Conservation (phyloP, 2,113 vertebrate genomes). For the Speoplatyrhinus poulsoni region DNA sequence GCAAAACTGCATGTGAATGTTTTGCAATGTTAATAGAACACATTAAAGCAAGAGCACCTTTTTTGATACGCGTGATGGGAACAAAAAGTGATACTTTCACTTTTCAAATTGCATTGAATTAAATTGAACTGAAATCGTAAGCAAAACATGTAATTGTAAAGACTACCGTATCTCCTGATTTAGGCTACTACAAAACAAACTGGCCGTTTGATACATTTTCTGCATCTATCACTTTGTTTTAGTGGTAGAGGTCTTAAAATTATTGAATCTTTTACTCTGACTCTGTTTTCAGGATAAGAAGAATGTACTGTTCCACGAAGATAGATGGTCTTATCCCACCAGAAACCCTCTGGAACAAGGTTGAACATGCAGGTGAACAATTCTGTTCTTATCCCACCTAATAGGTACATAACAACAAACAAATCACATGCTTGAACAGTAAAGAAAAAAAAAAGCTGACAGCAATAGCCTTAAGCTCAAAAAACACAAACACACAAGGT, state of each 20-base stretch:
- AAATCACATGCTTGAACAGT: background rate
- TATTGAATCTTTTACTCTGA: background rate
- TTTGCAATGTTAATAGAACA: conserved; percentile 45
- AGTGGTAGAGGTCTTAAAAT: background rate
- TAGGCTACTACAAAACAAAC: no score
- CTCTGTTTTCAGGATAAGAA: conserved; percentile 49
- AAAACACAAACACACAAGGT: background rate
- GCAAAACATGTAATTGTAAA: background rate
- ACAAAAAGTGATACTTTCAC: no score
- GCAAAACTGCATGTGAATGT: conserved; percentile 28
- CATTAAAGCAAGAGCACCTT: conserved; percentile 41
- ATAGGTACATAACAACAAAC: conserved; percentile 24
- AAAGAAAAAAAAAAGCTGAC: conserved; percentile 20
- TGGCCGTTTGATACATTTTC: no score
- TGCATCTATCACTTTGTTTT: conserved; percentile 7
- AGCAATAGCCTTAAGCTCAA: conserved; percentile 2
- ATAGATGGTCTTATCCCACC: conserved; percentile 12
- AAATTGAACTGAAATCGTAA: no score
- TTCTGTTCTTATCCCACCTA: conserved; percentile 21
- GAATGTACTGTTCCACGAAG: conserved; percentile 25
- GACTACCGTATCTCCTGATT: background rate
- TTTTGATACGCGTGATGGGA: conserved; percentile 19
- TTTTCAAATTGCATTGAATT: background rate
- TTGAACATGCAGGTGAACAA: conserved; percentile 55
- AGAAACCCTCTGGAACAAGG: conserved; percentile 17